These are phyloP conservation scores for Schizaphis graminum DNA, from an alignment of 2,888 invertebrate species.

Conservation along the genomic window DNA sequence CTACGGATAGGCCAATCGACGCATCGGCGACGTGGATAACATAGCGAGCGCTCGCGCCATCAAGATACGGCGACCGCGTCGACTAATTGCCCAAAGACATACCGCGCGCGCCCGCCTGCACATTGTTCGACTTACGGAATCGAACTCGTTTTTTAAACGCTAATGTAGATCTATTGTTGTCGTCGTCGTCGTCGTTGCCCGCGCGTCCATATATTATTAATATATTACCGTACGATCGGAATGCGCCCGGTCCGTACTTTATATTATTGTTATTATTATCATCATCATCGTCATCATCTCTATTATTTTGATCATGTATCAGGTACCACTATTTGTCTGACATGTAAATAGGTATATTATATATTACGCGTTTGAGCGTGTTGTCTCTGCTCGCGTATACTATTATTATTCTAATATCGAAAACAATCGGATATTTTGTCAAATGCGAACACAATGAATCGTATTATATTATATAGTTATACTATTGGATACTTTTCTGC, in stretches of 20 bases:
- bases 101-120: background rate
- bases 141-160: conserved; percentile 23
- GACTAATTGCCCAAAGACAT: conserved; percentile 57
- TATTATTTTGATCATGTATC: background rate
- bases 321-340: too few species aligned
- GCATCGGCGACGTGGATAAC: background rate
- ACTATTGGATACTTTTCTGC: background rate
- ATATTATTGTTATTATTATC: background rate
- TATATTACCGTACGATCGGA: conserved; percentile 29
- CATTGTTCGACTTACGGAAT: conserved; percentile 51
- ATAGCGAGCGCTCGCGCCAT: background rate
- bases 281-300: background rate
- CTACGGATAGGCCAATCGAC: background rate
- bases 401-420: conserved; percentile 9
- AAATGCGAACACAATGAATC: conserved; percentile 28
- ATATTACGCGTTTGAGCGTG: background rate
- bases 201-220: background rate
- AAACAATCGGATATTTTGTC: conserved; percentile 53
- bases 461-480: background rate
- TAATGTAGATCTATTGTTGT: conserved; percentile 59
- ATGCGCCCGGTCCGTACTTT: background rate
- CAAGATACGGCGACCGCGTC: conserved; percentile 27
- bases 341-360: too few species aligned
- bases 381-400: background rate
- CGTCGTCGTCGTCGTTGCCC: background rate